Evolutionary conservation across 2,888 invertebrate genomes (phyloP).

Genomic region (Andrena minutula): DNA sequence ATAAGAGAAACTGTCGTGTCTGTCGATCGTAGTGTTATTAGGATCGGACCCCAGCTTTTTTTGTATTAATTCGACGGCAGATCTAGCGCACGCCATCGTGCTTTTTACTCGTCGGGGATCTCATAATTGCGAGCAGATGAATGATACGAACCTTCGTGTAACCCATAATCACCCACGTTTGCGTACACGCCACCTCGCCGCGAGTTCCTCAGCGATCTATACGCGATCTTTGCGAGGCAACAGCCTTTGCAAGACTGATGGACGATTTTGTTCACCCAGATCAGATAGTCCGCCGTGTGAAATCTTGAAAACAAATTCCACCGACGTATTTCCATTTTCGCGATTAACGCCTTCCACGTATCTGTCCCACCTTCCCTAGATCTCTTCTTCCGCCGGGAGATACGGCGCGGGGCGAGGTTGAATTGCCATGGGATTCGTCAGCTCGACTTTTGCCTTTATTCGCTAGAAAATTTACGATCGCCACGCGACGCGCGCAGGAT

Average conservation of each 20-base stretch:
- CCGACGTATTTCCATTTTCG: conserved; percentile 1
- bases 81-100: background rate
- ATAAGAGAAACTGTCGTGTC: no score
- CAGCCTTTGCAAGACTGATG: conserved; percentile 58
- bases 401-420: background rate
- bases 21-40: no score
- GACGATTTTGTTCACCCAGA: conserved; percentile 28
- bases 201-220: conserved; percentile 31
- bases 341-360: background rate
- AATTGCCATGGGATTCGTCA: background rate
- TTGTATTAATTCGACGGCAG: background rate
- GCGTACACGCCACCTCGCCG: background rate
- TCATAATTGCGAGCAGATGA: background rate
- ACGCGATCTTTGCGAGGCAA: conserved; percentile 51
- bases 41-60: no score
- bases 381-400: background rate
- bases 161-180: conserved; percentile 41
- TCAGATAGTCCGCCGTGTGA: conserved; percentile 28
- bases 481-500: background rate
- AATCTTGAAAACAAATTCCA: conserved; percentile 20
- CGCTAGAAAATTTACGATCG: background rate
- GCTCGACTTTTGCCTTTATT: background rate
- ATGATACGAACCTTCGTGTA: conserved; percentile 55
- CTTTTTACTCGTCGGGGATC: background rate
- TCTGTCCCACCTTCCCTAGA: background rate